phyloP scores from a whole-genome alignment of 2,888 invertebrate genomes.

The Pherbina coryleti region DNA sequence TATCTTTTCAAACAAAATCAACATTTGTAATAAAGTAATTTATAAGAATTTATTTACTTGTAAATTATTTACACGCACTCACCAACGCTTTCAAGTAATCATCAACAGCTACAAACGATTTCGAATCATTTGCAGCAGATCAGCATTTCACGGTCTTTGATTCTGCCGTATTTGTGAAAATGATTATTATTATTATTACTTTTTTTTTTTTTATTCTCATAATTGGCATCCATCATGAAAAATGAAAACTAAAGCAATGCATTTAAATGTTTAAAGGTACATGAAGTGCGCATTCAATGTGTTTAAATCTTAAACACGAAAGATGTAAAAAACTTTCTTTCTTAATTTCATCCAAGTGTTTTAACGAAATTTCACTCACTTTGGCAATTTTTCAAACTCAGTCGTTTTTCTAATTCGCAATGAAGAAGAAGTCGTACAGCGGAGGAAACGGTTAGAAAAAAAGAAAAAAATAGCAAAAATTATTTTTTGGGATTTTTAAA shows the following conservation, averaged over 20 bases:
- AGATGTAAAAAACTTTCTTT: conserved; percentile 46
- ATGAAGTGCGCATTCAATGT: conserved; percentile 6
- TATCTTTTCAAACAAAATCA: too few relatives aligned
- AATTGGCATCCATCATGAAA: conserved; percentile 50
- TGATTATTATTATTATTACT: background rate
- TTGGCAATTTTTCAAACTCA: conserved; percentile 41
- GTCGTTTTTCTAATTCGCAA: conserved; percentile 58
- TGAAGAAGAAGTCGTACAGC: conserved; percentile 62
- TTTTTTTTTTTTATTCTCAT: conserved; percentile 5
- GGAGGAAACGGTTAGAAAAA: conserved; percentile 48
- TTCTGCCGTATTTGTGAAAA: conserved; percentile 31
- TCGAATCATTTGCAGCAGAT: conserved; percentile 18
- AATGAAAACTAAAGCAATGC: conserved; percentile 42
- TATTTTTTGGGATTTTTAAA: background rate
- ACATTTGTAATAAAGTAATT: background rate
- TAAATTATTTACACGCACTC: conserved; percentile 11
- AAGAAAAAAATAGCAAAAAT: conserved; percentile 32
- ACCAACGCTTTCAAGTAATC: background rate
- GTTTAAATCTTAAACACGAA: background rate
- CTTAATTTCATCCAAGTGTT: conserved; percentile 21
- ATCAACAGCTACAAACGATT: conserved; percentile 10
- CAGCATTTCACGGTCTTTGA: conserved; percentile 45
- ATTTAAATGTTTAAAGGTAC: background rate
- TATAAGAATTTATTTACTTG: background rate
- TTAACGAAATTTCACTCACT: conserved; percentile 38